These are phyloP conservation scores for Catharus minimus DNA, from an alignment of 2,113 vertebrate genomes.

Conservation along the genomic window DNA sequence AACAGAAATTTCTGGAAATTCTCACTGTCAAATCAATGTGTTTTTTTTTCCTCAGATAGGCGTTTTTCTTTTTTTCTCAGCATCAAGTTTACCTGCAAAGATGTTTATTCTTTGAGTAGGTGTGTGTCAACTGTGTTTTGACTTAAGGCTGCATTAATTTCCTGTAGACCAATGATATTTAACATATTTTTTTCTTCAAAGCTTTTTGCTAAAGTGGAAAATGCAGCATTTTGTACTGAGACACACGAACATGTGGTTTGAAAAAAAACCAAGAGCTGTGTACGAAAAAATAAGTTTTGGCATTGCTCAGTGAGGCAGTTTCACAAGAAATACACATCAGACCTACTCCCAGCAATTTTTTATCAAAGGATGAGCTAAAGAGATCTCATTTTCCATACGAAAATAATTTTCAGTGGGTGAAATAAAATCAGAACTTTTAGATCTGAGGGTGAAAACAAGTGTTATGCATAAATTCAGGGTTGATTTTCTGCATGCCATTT, in stretches of 20 bases:
- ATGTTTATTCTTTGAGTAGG: constrained; percentile 39
- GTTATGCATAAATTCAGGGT: background rate
- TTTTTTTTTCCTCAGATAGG: background rate
- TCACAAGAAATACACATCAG: constrained; percentile 7
- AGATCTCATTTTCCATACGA: background rate
- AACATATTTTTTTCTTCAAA: background rate
- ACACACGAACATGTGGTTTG: background rate
- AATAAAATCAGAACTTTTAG: background rate
- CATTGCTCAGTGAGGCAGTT: constrained; percentile 3
- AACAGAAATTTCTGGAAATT: constrained; percentile 40
- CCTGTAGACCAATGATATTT: background rate
- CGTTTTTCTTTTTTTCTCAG: background rate
- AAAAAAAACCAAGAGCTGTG: background rate
- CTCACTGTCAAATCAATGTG: background rate
- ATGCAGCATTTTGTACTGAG: background rate
- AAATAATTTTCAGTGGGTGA: background rate
- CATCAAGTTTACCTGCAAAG: constrained; percentile 27
- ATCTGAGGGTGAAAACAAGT: background rate
- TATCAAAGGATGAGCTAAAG: background rate
- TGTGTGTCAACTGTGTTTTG: background rate
- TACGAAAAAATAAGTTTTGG: background rate
- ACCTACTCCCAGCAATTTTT: background rate
- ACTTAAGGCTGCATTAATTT: constrained; percentile 31
- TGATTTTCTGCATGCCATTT: background rate
- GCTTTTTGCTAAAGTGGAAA: constrained; percentile 27